Percentiles rank a stretch among this genome's conserved stretches.
phyloP scores from a whole-genome alignment of 2,797 vertebrate genomes.

The Threskiornis aethiopicus region DNA sequence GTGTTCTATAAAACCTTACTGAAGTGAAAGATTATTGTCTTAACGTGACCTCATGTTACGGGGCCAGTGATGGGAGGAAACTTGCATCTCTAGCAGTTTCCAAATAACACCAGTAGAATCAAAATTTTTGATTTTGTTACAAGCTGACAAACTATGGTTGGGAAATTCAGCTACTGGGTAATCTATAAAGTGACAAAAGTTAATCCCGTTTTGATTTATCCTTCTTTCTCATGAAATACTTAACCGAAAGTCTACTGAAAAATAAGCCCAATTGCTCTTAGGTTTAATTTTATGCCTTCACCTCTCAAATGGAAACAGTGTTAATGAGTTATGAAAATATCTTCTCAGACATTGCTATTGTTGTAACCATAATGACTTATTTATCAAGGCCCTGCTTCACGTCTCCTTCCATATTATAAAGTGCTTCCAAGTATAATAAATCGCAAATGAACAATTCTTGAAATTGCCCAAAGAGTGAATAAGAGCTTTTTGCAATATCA shows the following conservation, averaged over 20 bases:
- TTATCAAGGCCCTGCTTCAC: not conserved
- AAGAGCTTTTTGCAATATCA: not conserved
- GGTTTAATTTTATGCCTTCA: not conserved
- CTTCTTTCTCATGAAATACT: not conserved
- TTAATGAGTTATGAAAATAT: conserved; percentile 17
- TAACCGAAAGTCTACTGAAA: not conserved
- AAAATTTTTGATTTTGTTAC: not conserved
- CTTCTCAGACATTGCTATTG: conserved; percentile 8
- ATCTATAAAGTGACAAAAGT: not conserved
- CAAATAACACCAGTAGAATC: not conserved
- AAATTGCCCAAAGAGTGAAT: not conserved
- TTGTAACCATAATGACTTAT: conserved; percentile 15
- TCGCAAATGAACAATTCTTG: conserved; percentile 33
- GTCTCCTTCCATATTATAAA: not conserved
- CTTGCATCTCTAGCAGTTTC: not conserved
- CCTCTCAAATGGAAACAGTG: not conserved
- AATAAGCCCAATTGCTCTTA: not conserved
- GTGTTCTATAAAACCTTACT: not conserved
- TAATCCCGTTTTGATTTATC: not conserved
- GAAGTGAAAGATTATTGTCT: not conserved
- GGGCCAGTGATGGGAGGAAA: not conserved
- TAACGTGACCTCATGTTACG: accelerated
- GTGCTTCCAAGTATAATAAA: conserved; percentile 12
- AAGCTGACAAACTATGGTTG: not conserved
- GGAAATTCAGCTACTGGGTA: not conserved